These are phyloP conservation scores for Danionella cerebrum DNA, from an alignment of 2,113 vertebrate species.

Conservation along the genomic window DNA sequence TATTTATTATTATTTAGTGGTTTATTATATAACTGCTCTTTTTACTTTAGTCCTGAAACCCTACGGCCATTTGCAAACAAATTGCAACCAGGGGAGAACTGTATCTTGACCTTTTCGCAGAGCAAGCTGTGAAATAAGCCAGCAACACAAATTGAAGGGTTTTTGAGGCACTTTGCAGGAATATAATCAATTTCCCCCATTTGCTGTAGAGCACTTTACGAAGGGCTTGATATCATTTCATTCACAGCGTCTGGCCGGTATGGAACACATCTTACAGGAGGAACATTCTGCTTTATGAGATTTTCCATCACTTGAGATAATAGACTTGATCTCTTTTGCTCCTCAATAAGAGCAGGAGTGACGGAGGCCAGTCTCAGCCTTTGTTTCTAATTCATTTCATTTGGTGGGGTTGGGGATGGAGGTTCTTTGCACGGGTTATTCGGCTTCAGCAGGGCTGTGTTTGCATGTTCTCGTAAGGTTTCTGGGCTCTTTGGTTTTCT, in stretches of 20 bases:
- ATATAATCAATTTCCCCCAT: slow-evolving; percentile 31
- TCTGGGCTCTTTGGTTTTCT: no score
- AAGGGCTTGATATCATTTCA: slow-evolving; percentile 40
- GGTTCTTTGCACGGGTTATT: no score
- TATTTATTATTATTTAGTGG: background rate
- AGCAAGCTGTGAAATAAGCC: background rate
- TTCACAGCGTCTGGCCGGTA: slow-evolving; percentile 27
- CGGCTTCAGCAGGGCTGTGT: no score
- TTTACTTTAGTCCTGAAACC: background rate
- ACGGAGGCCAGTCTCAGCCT: background rate
- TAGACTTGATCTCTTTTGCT: slow-evolving; percentile 39
- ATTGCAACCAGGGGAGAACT: background rate
- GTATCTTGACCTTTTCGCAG: background rate
- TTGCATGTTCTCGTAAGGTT: no score
- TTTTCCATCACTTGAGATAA: slow-evolving; percentile 46
- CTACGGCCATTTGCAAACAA: background rate
- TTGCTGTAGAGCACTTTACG: slow-evolving; percentile 8
- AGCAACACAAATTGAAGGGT: slow-evolving; percentile 7
- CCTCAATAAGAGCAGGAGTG: background rate
- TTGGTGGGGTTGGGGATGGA: no score
- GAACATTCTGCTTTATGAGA: slow-evolving; percentile 42
- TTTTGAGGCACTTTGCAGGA: slow-evolving; percentile 17
- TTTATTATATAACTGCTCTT: background rate
- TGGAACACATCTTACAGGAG: slow-evolving; percentile 38
- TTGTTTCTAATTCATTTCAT: background rate